These are phyloP conservation scores for Callipepla californica DNA, from an alignment of 2,113 vertebrate species.

Conservation along the genomic window DNA sequence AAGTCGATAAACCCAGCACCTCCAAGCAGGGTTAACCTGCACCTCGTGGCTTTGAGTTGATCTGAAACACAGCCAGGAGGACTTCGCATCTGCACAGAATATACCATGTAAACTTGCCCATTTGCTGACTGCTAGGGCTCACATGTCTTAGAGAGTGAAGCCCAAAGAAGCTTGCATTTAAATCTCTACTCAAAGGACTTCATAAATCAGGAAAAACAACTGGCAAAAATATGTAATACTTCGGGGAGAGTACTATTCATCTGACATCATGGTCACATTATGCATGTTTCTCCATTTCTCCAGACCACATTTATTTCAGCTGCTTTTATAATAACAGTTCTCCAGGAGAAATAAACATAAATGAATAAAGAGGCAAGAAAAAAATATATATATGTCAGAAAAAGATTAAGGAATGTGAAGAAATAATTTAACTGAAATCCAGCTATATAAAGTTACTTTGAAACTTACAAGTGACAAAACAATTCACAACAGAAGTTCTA, in stretches of 20 bases:
- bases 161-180: too few relatives aligned
- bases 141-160: not conserved
- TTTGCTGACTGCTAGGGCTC: not conserved
- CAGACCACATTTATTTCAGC: not conserved
- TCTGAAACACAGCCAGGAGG: not conserved
- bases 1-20: not conserved
- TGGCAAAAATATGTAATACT: not conserved
- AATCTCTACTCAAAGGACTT: not conserved
- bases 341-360: not conserved
- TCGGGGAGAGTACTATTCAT: not conserved
- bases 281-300: not conserved
- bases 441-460: constrained; percentile 73
- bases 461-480: constrained; percentile 72
- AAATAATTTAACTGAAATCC: constrained; percentile 23
- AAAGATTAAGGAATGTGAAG: not conserved
- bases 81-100: not conserved
- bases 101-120: not conserved
- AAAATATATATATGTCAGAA: not conserved
- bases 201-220: not conserved
- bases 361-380: not conserved
- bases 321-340: not conserved
- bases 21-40: not conserved
- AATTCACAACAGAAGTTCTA: constrained; percentile 74
- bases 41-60: not conserved
- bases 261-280: not conserved